Conservation (phyloP, 2,797 vertebrate species). For the Alca torda region DNA sequence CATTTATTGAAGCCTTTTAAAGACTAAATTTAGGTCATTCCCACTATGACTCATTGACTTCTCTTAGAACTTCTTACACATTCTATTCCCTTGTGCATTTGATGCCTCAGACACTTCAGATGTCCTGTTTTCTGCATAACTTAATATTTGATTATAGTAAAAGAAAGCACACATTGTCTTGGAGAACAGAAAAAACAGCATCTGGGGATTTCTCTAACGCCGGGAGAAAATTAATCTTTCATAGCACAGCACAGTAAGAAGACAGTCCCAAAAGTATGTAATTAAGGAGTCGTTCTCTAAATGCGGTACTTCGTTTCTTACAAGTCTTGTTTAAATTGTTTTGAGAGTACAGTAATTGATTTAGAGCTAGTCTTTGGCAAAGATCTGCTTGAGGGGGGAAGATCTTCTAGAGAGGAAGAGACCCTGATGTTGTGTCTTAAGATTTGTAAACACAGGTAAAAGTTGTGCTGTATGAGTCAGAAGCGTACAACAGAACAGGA, state of each 20-base stretch:
- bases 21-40: not conserved
- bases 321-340: not conserved
- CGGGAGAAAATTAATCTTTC: slow-evolving; percentile 22
- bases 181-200: not conserved
- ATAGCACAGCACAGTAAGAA: not conserved
- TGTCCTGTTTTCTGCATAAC: not conserved
- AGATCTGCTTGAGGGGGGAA: not conserved
- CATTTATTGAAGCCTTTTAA: not conserved
- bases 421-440: not conserved
- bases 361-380: not conserved
- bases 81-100: not conserved
- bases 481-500: not conserved
- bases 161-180: not conserved
- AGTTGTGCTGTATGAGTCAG: not conserved
- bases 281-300: not conserved
- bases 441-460: not conserved
- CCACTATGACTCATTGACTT: not conserved
- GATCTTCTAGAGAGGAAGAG: not conserved
- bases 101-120: not conserved
- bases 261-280: not conserved
- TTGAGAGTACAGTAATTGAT: not conserved
- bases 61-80: not conserved
- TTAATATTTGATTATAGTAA: not conserved
- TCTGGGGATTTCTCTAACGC: not conserved
- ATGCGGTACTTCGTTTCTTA: not conserved